Evolutionary conservation across 2,888 invertebrate genomes (phyloP), one percentile per base, ranked within the genome.

Genomic region (Gortyna flavago): DNA sequence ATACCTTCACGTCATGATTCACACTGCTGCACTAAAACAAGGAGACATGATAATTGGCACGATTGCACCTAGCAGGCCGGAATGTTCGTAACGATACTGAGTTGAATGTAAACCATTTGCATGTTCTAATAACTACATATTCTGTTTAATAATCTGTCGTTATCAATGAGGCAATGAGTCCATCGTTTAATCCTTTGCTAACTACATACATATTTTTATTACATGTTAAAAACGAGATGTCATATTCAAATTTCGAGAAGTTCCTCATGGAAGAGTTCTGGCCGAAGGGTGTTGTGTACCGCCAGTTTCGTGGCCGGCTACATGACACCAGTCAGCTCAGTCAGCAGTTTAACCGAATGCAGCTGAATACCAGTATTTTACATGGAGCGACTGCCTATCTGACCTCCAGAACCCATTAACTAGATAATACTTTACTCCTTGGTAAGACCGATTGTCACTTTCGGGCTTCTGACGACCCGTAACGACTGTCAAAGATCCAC

Each of bases 11-110:
- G 25, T 48, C 29, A 38, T 67, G 73, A 67, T 62, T 73, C 65
- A 77, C 64, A 18, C 2, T 21, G 21, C 13, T 18, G n/a, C n/a
- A n/a, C 35, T 77, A n/a, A n/a, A 80, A 81, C 44, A 72, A 48
- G 61, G 66, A 32, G 78, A 82, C 73, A n/a, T 59, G 66, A 3
- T 82, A 83, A 83, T 59, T 29, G 29, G 29, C 57, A 32, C 44
- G 35, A 83, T 54, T 59, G 21, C 59, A 41, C 18, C 29, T 51
- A 8, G 65, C 21, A 25, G 51, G 32, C 57, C 2, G 62, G 67
- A 74, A 79, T 68, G 79, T 64, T 59, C 21, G 21, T n/a, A 35
- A 38, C 29, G 32, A 48, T 8, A 62, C 41, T 18, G n/a, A 35
- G 48, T 44, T n/a, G 38, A n/a, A 64, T 11, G 68, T 65, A 59